Base-by-base conservation (phyloP, 2,113 vertebrate species). In the Rhadina sibilatrix region DNA sequence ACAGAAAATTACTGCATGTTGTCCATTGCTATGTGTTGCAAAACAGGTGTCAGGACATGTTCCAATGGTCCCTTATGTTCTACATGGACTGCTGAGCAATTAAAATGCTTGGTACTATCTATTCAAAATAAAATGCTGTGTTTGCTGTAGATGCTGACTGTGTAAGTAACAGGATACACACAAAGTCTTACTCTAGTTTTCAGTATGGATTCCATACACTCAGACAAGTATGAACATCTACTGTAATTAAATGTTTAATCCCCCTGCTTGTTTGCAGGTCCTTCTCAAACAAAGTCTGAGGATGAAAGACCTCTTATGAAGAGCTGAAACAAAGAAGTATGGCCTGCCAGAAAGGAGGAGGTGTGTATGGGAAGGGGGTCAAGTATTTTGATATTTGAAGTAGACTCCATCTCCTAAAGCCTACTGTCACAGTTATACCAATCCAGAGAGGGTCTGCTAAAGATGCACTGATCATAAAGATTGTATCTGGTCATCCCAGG, bases 141-240 rank as follows among this genome's bases (percentile, higher is more conserved):
- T 33, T 49, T 72, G 46, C 37, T 88, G 7, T 21, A 61, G 46
- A 90, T 27, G 7, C 2, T 49, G 87, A 37, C 18, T 50, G 27
- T 17, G 10, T 33, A 87, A 60, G 21, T 40, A 77, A 63, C 23
- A 91, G 37, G 9, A 20, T 12, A n/a, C 27, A 74, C 6, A 88
- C 4, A 71, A 2, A 37, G 5, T 4, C 59, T 63, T 53, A 42
- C 6, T 78, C 54, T n/a, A 46, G 68, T 30, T 50, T 80, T 71
- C 70, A 86, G 14, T 38, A 22, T 31, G 5, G 6, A 59, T 83
- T 83, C 85, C 38, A 24, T 35, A 86, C 68, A 37, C 33, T 59
- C 66, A 86, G 47, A 74, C 22, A 80, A 89, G 33, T 38, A 90
- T 57, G 59, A 92, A 75, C 92, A 90, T 22, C 63, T 57, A 65